These are phyloP conservation scores for Busseola fusca DNA, from an alignment of 2,888 invertebrate species.

Conservation along the genomic window DNA sequence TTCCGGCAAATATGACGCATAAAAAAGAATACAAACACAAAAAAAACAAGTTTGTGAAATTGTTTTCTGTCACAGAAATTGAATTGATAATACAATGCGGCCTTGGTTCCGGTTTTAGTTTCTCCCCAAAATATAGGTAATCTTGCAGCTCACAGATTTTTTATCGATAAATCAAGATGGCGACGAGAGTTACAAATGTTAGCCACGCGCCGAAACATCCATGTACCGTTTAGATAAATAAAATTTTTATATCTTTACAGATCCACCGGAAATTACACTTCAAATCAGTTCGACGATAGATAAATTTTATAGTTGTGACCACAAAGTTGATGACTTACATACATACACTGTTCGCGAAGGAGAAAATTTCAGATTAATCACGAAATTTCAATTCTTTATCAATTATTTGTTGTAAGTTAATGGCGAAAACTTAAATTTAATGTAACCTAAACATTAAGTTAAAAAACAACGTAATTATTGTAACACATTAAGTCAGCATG, in stretches of 20 bases:
- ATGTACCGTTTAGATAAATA: not conserved
- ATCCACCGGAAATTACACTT: slow-evolving; percentile 3
- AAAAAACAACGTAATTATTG: not conserved
- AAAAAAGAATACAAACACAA: too few relatives aligned
- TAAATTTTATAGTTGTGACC: not conserved
- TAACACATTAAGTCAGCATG: not conserved
- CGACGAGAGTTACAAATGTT: not conserved
- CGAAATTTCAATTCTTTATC: rapidly evolving
- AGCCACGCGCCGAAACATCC: not conserved
- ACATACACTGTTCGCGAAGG: slow-evolving; percentile 36
- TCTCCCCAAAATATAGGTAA: not conserved
- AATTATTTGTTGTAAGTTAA: slow-evolving; percentile 19
- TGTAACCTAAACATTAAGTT: not conserved
- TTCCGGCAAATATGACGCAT: too few relatives aligned
- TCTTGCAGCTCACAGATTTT: not conserved
- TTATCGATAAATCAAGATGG: not conserved
- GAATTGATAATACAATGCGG: not conserved
- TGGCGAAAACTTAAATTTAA: not conserved
- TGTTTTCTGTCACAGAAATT: not conserved
- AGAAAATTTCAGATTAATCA: not conserved
- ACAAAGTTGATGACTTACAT: rapidly evolving
- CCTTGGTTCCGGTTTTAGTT: not conserved
- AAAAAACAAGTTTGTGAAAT: too few relatives aligned
- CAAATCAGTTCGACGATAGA: rapidly evolving
- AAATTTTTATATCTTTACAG: slow-evolving; percentile 11